phyloP scores from a whole-genome alignment of 2,888 invertebrate genomes.

The Hyalella azteca region DNA sequence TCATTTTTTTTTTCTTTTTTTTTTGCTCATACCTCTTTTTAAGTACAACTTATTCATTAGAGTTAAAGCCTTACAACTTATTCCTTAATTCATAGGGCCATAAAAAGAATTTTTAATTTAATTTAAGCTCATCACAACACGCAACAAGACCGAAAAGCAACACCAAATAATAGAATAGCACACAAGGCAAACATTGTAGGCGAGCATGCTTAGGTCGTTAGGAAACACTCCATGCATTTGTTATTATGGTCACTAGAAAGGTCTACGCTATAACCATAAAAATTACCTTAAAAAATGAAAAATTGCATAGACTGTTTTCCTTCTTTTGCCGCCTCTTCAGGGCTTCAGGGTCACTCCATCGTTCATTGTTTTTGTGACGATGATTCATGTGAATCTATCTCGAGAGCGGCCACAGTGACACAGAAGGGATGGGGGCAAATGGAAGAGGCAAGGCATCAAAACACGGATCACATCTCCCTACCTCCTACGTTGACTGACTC shows the following conservation, averaged over 20 bases:
- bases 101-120: too few species aligned
- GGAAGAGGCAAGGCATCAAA: constrained; percentile 7
- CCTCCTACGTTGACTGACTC: too few species aligned
- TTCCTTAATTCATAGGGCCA: too few species aligned
- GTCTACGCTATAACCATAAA: constrained; percentile 14
- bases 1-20: too few species aligned
- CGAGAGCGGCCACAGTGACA: constrained; percentile 74
- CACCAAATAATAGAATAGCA: not conserved
- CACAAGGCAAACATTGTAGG: not conserved
- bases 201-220: not conserved
- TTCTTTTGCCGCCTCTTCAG: constrained; percentile 77
- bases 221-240: constrained; percentile 1
- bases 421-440: constrained; percentile 48
- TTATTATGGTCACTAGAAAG: not conserved
- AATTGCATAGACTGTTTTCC: constrained; percentile 92
- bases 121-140: too few species aligned
- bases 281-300: constrained; percentile 97
- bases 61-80: too few species aligned
- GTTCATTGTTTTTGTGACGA: constrained; percentile 98
- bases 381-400: constrained; percentile 99
- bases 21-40: too few species aligned
- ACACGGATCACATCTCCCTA: not conserved
- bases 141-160: too few species aligned
- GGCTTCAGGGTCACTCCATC: constrained; percentile 92
- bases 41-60: too few species aligned